Evolutionary conservation across 2,113 vertebrate genomes (phyloP).

Genomic region (Oncorhynchus nerka): DNA sequence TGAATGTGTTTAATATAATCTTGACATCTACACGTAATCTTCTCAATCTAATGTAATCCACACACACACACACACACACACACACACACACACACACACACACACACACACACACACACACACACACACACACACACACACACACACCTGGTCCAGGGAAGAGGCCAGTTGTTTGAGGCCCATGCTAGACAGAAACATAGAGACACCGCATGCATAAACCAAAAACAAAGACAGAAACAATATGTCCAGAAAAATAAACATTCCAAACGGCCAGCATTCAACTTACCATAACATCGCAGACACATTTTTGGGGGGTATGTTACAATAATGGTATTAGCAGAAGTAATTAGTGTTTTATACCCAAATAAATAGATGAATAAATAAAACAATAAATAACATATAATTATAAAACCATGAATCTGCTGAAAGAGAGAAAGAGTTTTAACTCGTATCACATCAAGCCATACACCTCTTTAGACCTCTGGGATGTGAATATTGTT

Average conservation of each 20-base stretch:
- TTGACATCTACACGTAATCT: neutral
- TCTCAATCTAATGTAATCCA: neutral
- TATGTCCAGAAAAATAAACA: conserved; percentile 15
- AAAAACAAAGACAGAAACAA: conserved; percentile 19
- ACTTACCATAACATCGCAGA: conserved; percentile 40
- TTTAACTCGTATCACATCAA: neutral
- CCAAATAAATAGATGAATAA: conserved; percentile 10
- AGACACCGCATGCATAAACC: conserved; percentile 20
- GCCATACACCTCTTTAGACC: too few species aligned
- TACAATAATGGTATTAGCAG: conserved; percentile 20
- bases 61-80: neutral
- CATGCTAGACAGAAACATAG: conserved; percentile 5
- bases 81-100: too few species aligned
- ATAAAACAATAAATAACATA: conserved; percentile 18
- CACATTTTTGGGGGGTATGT: conserved; percentile 7
- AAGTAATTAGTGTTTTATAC: conserved; percentile 12
- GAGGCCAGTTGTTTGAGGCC: neutral
- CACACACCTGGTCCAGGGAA: neutral
- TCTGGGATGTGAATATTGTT: conserved; percentile 9
- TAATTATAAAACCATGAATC: neutral
- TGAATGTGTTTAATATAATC: neutral
- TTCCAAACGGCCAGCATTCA: conserved; percentile 26
- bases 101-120: too few species aligned
- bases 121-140: too few species aligned
- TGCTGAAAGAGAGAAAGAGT: neutral